phyloP scores from a whole-genome alignment of 1,140 invertebrate species.

The Drosophila punjabiensis region DNA sequence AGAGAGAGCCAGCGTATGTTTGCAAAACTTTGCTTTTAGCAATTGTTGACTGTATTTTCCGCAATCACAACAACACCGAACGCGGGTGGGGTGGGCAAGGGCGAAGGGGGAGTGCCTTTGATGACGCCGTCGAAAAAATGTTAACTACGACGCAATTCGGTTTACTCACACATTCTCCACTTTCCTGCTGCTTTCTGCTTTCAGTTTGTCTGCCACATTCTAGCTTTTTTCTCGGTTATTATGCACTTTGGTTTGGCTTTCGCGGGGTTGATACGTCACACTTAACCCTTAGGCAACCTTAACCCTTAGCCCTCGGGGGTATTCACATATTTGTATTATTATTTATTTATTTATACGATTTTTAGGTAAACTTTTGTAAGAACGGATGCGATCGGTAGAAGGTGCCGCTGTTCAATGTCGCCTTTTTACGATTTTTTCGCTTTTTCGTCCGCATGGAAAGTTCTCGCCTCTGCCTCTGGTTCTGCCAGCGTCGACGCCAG shows the following conservation, averaged over 20 bases:
- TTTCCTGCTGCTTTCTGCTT: slow-evolving; percentile 17
- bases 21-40: slow-evolving; percentile 57
- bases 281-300: slow-evolving; percentile 6
- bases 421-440: slow-evolving; percentile 32
- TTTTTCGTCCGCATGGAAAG: slow-evolving; percentile 77
- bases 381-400: slow-evolving; percentile 75
- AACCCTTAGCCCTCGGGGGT: neutral
- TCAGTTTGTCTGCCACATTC: slow-evolving; percentile 26
- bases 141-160: slow-evolving; percentile 82
- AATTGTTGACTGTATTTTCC: slow-evolving; percentile 61
- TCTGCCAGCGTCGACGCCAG: slow-evolving; percentile 19
- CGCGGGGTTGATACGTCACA: neutral
- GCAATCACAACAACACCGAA: slow-evolving; percentile 34
- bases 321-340: neutral
- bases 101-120: slow-evolving; percentile 21
- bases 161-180: slow-evolving; percentile 76
- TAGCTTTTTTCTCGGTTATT: slow-evolving; percentile 9
- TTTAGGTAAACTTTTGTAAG: slow-evolving; percentile 8
- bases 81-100: neutral
- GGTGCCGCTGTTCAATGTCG: slow-evolving; percentile 80
- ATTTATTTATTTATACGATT: slow-evolving; percentile 10
- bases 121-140: slow-evolving; percentile 58
- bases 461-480: slow-evolving; percentile 50
- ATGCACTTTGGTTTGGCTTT: slow-evolving; percentile 33
- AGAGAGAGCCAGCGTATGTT: slow-evolving; percentile 17